Evolutionary conservation across 2,113 vertebrate genomes (phyloP), one percentile per base, ranked within the genome.

Genomic region (Semnopithecus entellus): DNA sequence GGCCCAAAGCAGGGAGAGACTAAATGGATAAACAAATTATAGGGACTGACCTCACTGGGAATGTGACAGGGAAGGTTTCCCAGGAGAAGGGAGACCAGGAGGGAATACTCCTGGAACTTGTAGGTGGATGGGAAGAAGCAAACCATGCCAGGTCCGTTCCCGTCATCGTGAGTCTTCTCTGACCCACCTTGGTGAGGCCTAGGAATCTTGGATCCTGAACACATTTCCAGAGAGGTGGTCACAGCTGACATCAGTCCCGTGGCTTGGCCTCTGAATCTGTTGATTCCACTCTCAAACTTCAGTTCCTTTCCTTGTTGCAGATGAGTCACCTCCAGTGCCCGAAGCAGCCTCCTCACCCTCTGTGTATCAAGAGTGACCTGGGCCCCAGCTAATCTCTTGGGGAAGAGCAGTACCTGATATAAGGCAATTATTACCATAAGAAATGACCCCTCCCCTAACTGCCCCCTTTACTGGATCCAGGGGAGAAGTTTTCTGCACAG

Each of bases 181-280:
- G 72, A 79, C 20, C 25, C 73, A 83, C 27, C 18, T 11, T 73
- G 59, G 5, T 3, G 25, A 85, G 52, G 38, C 43, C 18, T 32
- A 30, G 61, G 48, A 70, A 78, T 64, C 78, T 43, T 32, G 64
- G 57, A 43, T 86, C 43, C 79, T 6, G 18, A 52, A 5, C 22
- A 50, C 68, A 23, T 89, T 78, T 87, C 96, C 32, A 6, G 1
- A 91, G 72, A 48, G 73, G 50, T 75, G 75, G 13, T 87, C 73
- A 35, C 59, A 4, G 52, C 50, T 72, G 79, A 52, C 48, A 40
- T 17, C 48, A 38, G 27, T 59, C 38, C 17, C 9, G 35, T 43
- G 38, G 27, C 30, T 43, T 64, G 59, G 68, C 20, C 20, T 11
- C 76, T 6, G 5, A 38, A 12, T 40, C 70, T 75, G 43, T 2